Evolutionary conservation across 2,888 invertebrate genomes (phyloP).

Genomic region (Seladonia tumulorum): DNA sequence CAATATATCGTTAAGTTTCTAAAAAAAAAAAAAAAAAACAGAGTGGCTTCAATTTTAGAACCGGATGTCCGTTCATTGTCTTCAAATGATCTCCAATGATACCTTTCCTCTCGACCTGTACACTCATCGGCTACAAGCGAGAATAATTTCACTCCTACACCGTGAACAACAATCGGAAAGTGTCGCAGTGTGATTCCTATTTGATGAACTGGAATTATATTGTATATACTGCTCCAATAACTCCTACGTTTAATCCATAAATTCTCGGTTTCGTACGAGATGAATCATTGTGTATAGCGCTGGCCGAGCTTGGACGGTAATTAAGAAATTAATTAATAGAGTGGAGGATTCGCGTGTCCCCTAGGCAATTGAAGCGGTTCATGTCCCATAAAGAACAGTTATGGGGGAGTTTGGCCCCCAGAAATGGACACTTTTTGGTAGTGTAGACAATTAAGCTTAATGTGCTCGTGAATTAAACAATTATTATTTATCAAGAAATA

Average conservation of each 20-base stretch:
- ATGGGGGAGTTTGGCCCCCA: background rate
- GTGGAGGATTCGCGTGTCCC: slow-evolving; percentile 1
- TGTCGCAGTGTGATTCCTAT: background rate
- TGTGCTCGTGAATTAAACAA: background rate
- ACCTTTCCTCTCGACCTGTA: background rate
- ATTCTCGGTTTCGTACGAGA: background rate
- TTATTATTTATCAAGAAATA: background rate
- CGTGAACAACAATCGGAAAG: background rate
- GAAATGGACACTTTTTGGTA: background rate
- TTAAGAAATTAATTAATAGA: slow-evolving; percentile 5
- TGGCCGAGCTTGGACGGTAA: background rate
- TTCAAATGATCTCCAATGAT: background rate
- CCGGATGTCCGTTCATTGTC: background rate
- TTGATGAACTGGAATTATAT: background rate
- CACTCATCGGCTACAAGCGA: background rate
- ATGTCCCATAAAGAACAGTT: background rate
- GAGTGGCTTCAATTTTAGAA: background rate
- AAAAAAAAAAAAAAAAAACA: background rate
- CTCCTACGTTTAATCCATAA: background rate
- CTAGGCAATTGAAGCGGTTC: background rate
- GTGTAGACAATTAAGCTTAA: background rate
- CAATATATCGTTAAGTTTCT: background rate
- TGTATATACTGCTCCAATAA: background rate
- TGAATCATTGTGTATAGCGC: background rate
- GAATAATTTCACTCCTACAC: background rate